A percentile compares a stretch with the other conserved stretches of the same genome.
phyloP scores from a whole-genome alignment of 2,797 vertebrate species.

The Arrhamphus sclerolepis region DNA sequence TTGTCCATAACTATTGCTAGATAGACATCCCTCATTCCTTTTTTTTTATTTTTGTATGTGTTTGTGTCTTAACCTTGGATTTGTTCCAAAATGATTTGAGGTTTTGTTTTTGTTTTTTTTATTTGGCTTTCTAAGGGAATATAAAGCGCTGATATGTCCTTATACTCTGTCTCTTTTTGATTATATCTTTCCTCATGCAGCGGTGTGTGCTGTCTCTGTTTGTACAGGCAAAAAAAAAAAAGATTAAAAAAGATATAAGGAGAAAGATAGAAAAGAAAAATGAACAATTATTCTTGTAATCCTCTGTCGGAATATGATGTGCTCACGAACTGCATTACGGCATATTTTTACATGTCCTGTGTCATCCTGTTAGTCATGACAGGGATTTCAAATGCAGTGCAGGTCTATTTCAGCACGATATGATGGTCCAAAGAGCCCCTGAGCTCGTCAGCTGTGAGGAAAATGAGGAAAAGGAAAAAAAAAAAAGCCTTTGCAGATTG shows the following conservation, averaged over 20 bases:
- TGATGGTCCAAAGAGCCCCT: conserved; percentile 5
- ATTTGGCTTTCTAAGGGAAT: neutral
- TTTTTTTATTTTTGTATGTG: neutral
- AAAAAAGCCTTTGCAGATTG: neutral
- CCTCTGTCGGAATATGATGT: conserved; percentile 21
- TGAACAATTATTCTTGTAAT: conserved; percentile 26
- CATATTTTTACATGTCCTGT: conserved; percentile 14
- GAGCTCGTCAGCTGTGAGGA: neutral
- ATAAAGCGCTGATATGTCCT: neutral
- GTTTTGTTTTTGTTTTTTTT: too few relatives aligned
- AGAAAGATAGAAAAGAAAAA: too few relatives aligned
- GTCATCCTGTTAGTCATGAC: conserved; percentile 36
- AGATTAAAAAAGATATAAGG: neutral
- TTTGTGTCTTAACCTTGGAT: neutral
- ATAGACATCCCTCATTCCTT: neutral
- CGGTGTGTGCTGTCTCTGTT: neutral
- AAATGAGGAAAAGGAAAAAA: neutral
- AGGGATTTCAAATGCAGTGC: conserved; percentile 15
- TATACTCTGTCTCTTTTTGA: conserved; percentile 2
- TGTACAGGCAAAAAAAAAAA: neutral
- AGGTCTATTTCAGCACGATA: conserved; percentile 6
- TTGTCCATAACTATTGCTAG: conserved; percentile 1
- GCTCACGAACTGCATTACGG: conserved; percentile 13
- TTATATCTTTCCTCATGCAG: conserved; percentile 3
- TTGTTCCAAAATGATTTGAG: conserved; percentile 5